Conservation (phyloP, 2,888 invertebrate genomes). For the Trichogramma dendrolimi region DNA sequence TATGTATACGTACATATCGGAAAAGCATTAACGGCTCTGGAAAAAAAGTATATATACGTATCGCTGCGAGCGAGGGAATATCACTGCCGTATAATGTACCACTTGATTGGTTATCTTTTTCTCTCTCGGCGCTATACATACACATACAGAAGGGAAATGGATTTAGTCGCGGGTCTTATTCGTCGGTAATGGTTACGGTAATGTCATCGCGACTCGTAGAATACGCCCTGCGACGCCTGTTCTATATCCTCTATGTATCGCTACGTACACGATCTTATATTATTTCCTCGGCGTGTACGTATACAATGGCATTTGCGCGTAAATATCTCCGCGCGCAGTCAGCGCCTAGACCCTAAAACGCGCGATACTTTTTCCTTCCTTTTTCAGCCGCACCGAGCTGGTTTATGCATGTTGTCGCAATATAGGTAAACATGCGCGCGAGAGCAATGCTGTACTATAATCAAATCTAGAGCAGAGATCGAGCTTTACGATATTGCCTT, state of each 20-base stretch:
- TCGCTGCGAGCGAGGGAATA: background rate
- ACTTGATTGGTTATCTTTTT: slow-evolving; percentile 3
- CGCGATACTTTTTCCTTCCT: background rate
- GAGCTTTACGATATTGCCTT: too few species aligned
- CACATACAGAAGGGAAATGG: background rate
- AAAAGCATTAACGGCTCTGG: slow-evolving; percentile 12
- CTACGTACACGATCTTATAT: too few species aligned
- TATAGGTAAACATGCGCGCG: too few species aligned
- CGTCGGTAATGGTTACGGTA: slow-evolving; percentile 6
- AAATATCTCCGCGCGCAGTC: too few species aligned
- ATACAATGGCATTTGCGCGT: too few species aligned
- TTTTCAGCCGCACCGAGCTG: background rate
- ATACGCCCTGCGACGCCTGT: background rate
- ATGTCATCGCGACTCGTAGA: slow-evolving; percentile 1
- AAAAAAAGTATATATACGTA: background rate
- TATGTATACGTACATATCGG: slow-evolving; percentile 3
- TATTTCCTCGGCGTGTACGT: too few species aligned
- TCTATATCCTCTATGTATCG: too few species aligned
- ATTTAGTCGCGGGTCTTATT: background rate
- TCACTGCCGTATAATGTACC: background rate
- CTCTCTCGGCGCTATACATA: background rate
- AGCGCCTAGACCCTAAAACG: background rate
- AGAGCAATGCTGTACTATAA: too few species aligned
- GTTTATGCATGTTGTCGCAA: too few species aligned
- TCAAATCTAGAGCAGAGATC: too few species aligned